These are phyloP conservation scores for Geococcyx californianus DNA, from an alignment of 2,113 vertebrate genomes.

Conservation along the genomic window DNA sequence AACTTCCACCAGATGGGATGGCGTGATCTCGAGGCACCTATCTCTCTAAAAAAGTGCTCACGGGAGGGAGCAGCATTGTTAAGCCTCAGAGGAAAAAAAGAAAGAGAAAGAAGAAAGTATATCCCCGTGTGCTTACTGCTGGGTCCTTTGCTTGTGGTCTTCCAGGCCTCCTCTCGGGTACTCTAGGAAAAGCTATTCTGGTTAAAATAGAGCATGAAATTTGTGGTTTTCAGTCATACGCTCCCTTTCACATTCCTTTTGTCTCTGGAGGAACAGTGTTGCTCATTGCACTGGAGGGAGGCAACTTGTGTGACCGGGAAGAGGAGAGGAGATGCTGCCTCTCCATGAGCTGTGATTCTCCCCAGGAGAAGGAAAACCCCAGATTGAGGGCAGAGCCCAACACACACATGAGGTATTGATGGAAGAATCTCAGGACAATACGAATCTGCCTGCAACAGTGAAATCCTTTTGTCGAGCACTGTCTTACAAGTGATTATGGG, in stretches of 20 bases:
- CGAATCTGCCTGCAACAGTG: background rate
- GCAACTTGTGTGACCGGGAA: background rate
- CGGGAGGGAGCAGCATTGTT: background rate
- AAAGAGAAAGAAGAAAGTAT: background rate
- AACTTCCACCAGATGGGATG: background rate
- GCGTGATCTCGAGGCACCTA: background rate
- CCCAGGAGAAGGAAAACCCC: background rate
- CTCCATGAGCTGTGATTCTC: background rate
- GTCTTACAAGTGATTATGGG: background rate
- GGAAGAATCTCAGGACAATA: background rate
- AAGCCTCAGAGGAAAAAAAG: background rate
- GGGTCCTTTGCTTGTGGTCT: background rate
- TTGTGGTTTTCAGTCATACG: background rate
- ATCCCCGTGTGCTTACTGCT: background rate
- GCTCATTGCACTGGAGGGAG: background rate
- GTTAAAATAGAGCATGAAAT: background rate
- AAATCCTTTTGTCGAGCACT: background rate
- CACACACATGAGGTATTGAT: rapidly evolving
- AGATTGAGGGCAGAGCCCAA: background rate
- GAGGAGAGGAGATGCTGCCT: background rate
- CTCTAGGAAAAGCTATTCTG: background rate
- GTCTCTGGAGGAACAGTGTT: background rate
- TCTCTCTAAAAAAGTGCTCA: background rate
- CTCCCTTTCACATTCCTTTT: background rate
- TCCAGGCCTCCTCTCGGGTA: background rate